Conservation (phyloP, 2,113 vertebrate species). For the Platichthys flesus region DNA sequence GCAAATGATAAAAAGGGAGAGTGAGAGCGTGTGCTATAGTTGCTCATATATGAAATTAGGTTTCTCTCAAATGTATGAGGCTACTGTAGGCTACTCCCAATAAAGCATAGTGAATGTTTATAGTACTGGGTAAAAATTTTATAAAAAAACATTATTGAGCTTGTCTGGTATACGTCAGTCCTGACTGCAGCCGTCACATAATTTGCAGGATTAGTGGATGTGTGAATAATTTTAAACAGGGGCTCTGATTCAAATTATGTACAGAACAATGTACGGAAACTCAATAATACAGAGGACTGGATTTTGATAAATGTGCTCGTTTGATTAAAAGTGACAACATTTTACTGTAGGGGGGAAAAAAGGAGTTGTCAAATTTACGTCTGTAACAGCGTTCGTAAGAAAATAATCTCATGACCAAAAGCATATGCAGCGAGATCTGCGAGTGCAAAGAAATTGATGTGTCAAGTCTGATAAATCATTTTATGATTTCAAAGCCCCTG, state of each 20-base stretch:
- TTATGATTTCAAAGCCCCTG: conserved; percentile 34
- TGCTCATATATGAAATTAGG: background rate
- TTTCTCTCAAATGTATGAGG: conserved; percentile 4
- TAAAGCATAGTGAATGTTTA: background rate
- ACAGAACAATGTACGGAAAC: background rate
- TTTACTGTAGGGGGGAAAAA: conserved; percentile 6
- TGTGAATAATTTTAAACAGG: conserved; percentile 20
- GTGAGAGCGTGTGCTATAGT: background rate
- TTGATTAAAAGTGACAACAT: conserved; percentile 58
- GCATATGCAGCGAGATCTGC: conserved; percentile 23
- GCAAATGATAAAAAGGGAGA: conserved; percentile 2
- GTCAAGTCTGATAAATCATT: conserved; percentile 62
- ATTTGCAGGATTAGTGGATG: conserved; percentile 31
- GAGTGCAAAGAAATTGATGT: conserved; percentile 49
- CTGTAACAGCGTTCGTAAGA: conserved; percentile 25
- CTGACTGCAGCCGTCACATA: background rate
- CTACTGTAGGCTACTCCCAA: background rate
- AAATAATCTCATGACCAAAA: conserved; percentile 49
- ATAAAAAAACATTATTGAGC: background rate
- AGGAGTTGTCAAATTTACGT: conserved; percentile 37
- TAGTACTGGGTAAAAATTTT: background rate
- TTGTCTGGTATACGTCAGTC: conserved; percentile 11
- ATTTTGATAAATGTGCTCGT: conserved; percentile 41
- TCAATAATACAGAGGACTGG: background rate
- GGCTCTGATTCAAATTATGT: conserved; percentile 24